Percentiles rank a stretch among this genome's conserved stretches.
These are phyloP conservation scores for Xiphophorus maculatus DNA, from an alignment of 2,113 vertebrate species.

Conservation along the genomic window DNA sequence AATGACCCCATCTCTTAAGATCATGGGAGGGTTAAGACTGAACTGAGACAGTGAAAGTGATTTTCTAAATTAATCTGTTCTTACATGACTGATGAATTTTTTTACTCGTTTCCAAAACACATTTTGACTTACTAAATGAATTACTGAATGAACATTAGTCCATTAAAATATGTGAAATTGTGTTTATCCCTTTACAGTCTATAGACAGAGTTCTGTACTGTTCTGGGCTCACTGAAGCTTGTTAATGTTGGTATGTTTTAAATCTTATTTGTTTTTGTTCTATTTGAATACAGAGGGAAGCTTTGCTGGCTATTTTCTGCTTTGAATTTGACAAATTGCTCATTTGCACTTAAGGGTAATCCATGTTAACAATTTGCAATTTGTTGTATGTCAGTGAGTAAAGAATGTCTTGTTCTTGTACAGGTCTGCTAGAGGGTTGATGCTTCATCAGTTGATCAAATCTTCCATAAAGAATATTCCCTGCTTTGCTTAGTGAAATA, in stretches of 20 bases:
- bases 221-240: background rate
- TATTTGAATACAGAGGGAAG: conserved; percentile 9
- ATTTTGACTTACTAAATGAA: too few species aligned
- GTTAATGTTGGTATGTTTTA: conserved; percentile 14
- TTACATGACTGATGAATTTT: too few species aligned
- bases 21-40: too few species aligned
- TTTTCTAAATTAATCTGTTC: background rate
- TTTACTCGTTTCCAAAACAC: too few species aligned
- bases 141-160: too few species aligned
- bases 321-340: conserved; percentile 29
- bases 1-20: too few species aligned
- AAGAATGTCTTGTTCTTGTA: background rate
- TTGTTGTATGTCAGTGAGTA: background rate
- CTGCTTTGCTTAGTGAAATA: too few species aligned
- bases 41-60: background rate
- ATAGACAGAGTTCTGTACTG: background rate
- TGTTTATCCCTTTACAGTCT: too few species aligned
- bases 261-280: conserved; percentile 35
- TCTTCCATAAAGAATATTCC: too few species aligned
- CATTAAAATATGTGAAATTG: background rate
- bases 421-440: background rate
- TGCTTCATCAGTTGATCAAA: too few species aligned
- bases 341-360: conserved; percentile 35
- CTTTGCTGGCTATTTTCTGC: background rate
- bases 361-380: background rate